These are phyloP conservation scores for Trichogramma evanescens DNA, from an alignment of 2,888 invertebrate genomes.

Conservation along the genomic window DNA sequence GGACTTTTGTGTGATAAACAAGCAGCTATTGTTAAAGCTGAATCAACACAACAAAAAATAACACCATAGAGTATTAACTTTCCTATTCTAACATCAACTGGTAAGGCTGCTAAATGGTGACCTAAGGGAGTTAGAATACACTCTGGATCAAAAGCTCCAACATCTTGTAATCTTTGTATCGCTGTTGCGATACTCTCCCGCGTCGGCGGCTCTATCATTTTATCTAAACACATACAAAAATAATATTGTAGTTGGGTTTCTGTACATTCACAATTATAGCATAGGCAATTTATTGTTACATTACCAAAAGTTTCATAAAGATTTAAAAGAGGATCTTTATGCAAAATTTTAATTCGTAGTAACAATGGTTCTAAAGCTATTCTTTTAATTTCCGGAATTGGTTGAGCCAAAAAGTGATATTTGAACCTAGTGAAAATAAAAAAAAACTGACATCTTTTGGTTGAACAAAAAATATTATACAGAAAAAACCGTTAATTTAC, in stretches of 20 bases:
- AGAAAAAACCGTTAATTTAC: slow-evolving; percentile 20
- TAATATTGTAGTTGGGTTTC: neutral
- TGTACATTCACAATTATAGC: neutral
- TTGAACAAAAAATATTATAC: neutral
- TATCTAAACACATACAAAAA: slow-evolving; percentile 46
- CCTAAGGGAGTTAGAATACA: slow-evolving; percentile 77
- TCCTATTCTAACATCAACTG: slow-evolving; percentile 87
- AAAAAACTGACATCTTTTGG: neutral
- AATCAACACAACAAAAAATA: slow-evolving; percentile 86
- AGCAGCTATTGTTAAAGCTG: slow-evolving; percentile 84
- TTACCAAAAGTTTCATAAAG: slow-evolving; percentile 53
- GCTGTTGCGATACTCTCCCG: slow-evolving; percentile 63
- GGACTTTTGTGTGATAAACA: slow-evolving; percentile 74
- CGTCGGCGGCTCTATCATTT: slow-evolving; percentile 68
- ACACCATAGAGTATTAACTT: slow-evolving; percentile 87
- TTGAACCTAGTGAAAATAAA: slow-evolving; percentile 47
- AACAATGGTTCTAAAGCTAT: slow-evolving; percentile 80
- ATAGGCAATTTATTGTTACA: slow-evolving; percentile 30
- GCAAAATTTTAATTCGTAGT: slow-evolving; percentile 67
- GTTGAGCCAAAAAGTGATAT: slow-evolving; percentile 64
- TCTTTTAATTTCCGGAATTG: slow-evolving; percentile 82
- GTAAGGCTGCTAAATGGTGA: slow-evolving; percentile 78
- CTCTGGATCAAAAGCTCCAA: slow-evolving; percentile 71
- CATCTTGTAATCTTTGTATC: slow-evolving; percentile 63
- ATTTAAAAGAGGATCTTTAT: slow-evolving; percentile 42